phyloP scores from a whole-genome alignment of 2,888 invertebrate species.

The Agrochola macilenta region DNA sequence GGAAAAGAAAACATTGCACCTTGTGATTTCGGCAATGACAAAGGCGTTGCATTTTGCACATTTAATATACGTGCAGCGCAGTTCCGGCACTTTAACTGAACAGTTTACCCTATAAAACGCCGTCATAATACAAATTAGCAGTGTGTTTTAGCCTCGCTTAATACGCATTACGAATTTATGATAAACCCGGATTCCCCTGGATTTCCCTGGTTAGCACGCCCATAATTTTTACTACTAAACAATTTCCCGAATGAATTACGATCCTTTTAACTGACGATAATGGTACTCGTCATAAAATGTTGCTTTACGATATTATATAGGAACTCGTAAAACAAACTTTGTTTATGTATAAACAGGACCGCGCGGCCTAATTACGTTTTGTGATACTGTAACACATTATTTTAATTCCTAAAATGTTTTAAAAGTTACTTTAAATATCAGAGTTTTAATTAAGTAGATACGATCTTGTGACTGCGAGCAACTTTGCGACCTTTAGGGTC shows the following conservation, averaged over 20 bases:
- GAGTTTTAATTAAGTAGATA: conserved; percentile 57
- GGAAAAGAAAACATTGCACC: background rate
- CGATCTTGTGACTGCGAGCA: conserved; percentile 28
- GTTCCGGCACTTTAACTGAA: conserved; percentile 19
- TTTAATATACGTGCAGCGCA: conserved; percentile 2
- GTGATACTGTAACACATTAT: conserved; percentile 56
- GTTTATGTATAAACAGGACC: conserved; percentile 61
- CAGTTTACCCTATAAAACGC: conserved; percentile 35
- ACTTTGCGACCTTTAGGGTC: conserved; percentile 9
- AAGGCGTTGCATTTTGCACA: background rate
- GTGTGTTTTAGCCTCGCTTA: conserved; percentile 34
- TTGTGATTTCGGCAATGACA: background rate
- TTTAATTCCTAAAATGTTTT: conserved; percentile 47
- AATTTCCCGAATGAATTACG: conserved; percentile 63
- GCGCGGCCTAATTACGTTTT: conserved; percentile 61
- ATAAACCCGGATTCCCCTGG: conserved; percentile 35
- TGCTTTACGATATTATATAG: conserved; percentile 63
- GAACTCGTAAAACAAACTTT: conserved; percentile 68
- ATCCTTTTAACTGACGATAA: conserved; percentile 66
- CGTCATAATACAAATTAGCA: conserved; percentile 46
- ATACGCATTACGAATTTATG: conserved; percentile 48
- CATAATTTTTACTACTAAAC: conserved; percentile 60
- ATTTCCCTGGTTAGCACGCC: conserved; percentile 44
- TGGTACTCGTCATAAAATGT: conserved; percentile 63
- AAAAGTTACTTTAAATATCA: conserved; percentile 31